Base-by-base conservation (phyloP, 2,888 invertebrate genomes). In the Ornithoptera priamus region DNA sequence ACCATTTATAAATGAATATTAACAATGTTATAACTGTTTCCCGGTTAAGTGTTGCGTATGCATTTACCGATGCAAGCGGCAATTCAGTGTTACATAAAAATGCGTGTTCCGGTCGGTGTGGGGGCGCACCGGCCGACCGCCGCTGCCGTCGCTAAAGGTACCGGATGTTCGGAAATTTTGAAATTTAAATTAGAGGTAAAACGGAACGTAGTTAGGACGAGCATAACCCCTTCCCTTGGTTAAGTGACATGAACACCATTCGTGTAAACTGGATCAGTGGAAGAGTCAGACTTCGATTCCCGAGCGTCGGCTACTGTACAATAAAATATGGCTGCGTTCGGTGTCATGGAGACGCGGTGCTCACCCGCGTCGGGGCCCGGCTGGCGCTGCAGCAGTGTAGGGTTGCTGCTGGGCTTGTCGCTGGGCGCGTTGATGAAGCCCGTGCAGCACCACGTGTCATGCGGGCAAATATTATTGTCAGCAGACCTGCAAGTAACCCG, bases 401-500 rank as follows among this genome's bases (percentile, higher is more conserved):
- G 50, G 6, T 4, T 50, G 50, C 0, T 1, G 50, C 12, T 50
- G 50, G n/a, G 17, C 4, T 57, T 75, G 62, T 75, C n/a, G 58
- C 57, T 57, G 57, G 15, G n/a, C 18, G 57, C n/a, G 57, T 4
- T 57, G 57, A 5, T n/a, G n/a, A 18, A 18, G 57, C n/a, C n/a
- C 57, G 8, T 20, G 57, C n/a, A 57, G 57, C 57, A 57, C 57
- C n/a, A n/a, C 15, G 7, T 3, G 57, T 57, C 57, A 5, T 57
- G 20, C n/a, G 50, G 46, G 62, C 80, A 75, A 77, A 78, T 76
- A 30, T 30, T 30, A 30, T 30, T 30, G 5, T 30, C 30, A 30
- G 30, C 4, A 3, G 30, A 3, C 30, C 30, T 30, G 30, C 4
- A 30, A 30, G 30, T 30, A 30, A 30, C 30, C 30, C 30, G 30